Conservation (phyloP, 2,113 vertebrate species). For the Colaptes auratus region DNA sequence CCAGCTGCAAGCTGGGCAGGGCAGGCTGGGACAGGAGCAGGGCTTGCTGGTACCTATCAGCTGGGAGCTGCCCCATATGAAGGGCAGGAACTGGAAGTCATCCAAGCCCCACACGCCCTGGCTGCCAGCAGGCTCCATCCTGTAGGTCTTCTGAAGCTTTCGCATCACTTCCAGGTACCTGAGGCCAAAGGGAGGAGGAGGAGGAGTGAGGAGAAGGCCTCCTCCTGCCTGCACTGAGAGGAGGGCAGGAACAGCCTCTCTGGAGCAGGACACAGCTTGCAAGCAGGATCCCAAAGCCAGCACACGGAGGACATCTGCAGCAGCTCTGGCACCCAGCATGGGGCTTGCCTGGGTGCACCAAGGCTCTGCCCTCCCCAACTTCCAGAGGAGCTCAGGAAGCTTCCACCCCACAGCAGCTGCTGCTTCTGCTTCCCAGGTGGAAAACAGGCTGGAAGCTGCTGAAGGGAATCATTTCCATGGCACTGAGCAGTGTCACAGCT, state of each 20-base stretch:
- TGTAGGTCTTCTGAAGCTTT: constrained; percentile 93
- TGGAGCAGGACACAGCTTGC: not conserved
- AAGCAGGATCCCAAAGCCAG: not conserved
- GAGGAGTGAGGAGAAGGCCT: not conserved
- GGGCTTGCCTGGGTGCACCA: not conserved
- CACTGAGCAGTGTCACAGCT: not conserved
- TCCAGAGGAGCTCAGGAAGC: not conserved
- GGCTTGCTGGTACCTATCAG: constrained; percentile 81
- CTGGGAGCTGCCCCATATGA: constrained; percentile 97
- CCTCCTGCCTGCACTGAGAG: not conserved
- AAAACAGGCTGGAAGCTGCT: constrained; percentile 2
- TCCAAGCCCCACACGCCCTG: constrained; percentile 98
- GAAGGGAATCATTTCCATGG: not conserved
- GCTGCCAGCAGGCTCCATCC: constrained; percentile 98
- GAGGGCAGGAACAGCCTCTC: not conserved
- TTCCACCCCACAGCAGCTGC: not conserved
- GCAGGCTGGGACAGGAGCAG: not conserved
- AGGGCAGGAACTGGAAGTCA: constrained; percentile 97
- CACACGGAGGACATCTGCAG: not conserved
- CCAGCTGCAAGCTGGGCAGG: not conserved
- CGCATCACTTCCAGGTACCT: constrained; percentile 94
- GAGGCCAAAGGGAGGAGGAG: not conserved
- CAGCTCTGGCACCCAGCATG: not conserved
- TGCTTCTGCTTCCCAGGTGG: not conserved
- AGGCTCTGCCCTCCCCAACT: not conserved